These are phyloP conservation scores for Bradypus variegatus DNA, from an alignment of 2,797 vertebrate genomes.

Conservation along the genomic window DNA sequence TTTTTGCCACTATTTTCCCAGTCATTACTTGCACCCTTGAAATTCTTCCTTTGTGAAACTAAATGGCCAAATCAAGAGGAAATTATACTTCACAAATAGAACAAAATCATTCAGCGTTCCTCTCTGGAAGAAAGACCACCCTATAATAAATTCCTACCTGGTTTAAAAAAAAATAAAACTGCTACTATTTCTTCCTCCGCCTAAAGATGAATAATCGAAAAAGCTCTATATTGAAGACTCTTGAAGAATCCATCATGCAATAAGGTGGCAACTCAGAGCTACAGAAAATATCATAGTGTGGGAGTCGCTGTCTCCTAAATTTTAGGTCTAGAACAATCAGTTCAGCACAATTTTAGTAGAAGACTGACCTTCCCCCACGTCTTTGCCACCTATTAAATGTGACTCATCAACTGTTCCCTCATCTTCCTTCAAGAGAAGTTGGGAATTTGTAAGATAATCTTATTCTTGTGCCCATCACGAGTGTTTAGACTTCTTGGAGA, in stretches of 20 bases:
- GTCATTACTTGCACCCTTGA: background rate
- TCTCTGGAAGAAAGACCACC: background rate
- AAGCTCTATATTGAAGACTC: background rate
- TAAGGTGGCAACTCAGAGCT: background rate
- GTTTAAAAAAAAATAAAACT: background rate
- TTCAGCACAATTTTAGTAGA: background rate
- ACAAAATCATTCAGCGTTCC: background rate
- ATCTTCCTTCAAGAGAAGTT: background rate
- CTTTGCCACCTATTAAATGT: background rate
- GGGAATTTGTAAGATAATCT: background rate
- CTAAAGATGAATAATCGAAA: background rate
- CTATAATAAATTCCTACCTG: background rate
- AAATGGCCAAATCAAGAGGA: background rate
- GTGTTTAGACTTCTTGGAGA: background rate
- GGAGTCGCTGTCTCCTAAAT: background rate
- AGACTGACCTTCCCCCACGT: background rate
- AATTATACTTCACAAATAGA: constrained; percentile 7
- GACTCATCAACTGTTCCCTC: background rate
- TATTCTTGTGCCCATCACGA: background rate
- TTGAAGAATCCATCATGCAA: background rate
- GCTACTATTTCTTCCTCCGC: background rate
- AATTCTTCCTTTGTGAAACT: constrained; percentile 16
- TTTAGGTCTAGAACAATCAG: background rate
- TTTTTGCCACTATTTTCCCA: constrained; percentile 9
- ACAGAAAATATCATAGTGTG: background rate